Conservation (phyloP, 2,888 invertebrate species). For the Chouioia cunea region DNA sequence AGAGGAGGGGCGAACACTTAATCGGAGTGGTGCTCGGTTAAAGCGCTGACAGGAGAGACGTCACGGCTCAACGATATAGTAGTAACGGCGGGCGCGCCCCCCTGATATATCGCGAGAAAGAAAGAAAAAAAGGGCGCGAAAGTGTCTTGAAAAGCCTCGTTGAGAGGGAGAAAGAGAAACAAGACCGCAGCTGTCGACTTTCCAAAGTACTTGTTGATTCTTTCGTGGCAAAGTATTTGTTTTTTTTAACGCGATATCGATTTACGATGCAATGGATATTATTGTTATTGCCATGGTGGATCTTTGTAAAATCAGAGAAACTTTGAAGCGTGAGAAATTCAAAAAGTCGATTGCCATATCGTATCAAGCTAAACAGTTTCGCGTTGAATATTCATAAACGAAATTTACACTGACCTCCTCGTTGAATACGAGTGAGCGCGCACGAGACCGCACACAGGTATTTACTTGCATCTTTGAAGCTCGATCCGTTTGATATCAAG, state of each 20-base stretch:
- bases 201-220: constrained; percentile 48
- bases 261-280: too few relatives aligned
- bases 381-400: too few relatives aligned
- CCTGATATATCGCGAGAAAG: constrained; percentile 35
- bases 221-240: constrained; percentile 12
- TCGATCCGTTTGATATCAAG: too few relatives aligned
- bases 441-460: too few relatives aligned
- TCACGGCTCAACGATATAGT: constrained; percentile 54
- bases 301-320: too few relatives aligned
- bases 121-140: constrained; percentile 9
- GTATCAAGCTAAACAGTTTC: not conserved
- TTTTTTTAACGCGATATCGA: too few relatives aligned
- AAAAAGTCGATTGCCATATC: not conserved
- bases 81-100: not conserved
- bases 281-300: too few relatives aligned
- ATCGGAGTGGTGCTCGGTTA: constrained; percentile 65
- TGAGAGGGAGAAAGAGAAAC: not conserved
- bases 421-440: too few relatives aligned
- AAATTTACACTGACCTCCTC: too few relatives aligned
- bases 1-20: constrained; percentile 58
- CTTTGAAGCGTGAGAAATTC: too few relatives aligned
- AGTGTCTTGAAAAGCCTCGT: constrained; percentile 10
- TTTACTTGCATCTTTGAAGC: too few relatives aligned
- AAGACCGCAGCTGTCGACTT: constrained; percentile 40
- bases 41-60: constrained; percentile 62